These are phyloP conservation scores for Platyura marginata DNA, from an alignment of 1,140 invertebrate genomes.

Conservation along the genomic window DNA sequence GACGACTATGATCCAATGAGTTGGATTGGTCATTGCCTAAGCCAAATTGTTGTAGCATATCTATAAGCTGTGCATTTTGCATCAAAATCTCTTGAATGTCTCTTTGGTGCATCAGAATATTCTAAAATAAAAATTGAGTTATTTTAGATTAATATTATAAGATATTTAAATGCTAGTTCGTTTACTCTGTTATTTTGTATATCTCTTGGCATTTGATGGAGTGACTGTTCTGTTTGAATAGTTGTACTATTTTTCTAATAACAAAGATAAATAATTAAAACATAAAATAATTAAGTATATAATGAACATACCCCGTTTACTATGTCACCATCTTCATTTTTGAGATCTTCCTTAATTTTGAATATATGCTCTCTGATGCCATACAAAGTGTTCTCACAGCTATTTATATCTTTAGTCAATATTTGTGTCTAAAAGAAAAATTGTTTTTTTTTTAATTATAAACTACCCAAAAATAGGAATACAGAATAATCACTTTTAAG, in stretches of 20 bases:
- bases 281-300: neutral
- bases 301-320: neutral
- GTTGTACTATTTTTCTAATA: neutral
- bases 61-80: slow-evolving; percentile 13
- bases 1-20: slow-evolving; percentile 1
- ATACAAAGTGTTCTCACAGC: slow-evolving; percentile 27
- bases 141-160: neutral
- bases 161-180: slow-evolving; percentile 2
- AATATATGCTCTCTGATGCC: slow-evolving; percentile 17
- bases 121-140: slow-evolving; percentile 4
- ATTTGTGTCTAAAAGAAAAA: slow-evolving; percentile 40
- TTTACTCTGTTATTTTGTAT: neutral
- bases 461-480: neutral
- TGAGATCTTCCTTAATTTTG: slow-evolving; percentile 16
- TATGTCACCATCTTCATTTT: slow-evolving; percentile 12
- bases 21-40: slow-evolving; percentile 5
- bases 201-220: neutral
- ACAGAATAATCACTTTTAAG: neutral
- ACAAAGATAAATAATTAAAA: neutral
- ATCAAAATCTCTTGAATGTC: slow-evolving; percentile 15
- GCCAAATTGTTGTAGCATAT: slow-evolving; percentile 10
- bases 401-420: slow-evolving; percentile 43
- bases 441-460: neutral
- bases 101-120: slow-evolving; percentile 15
- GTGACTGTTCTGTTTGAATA: neutral